phyloP scores from a whole-genome alignment of 2,113 vertebrate species.

The Cinclus mexicanus region DNA sequence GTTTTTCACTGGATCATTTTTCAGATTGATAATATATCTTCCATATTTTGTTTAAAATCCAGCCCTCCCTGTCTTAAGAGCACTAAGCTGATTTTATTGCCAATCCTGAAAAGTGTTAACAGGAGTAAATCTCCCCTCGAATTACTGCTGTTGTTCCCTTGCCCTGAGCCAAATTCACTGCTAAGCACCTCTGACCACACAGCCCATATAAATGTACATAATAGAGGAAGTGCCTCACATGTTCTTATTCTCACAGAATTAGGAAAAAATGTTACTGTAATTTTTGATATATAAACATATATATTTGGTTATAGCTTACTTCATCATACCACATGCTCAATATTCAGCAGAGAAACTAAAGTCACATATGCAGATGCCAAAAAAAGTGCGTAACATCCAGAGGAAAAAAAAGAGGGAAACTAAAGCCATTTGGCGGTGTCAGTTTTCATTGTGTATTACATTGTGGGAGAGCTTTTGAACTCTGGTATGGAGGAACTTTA shows the following conservation, averaged over 20 bases:
- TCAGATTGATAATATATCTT: neutral
- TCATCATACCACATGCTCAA: conserved; percentile 17
- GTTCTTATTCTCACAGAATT: conserved; percentile 36
- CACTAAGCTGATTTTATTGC: conserved; percentile 12
- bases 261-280: conserved; percentile 3
- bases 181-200: conserved; percentile 56
- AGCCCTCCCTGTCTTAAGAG: conserved; percentile 1
- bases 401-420: neutral
- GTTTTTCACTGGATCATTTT: neutral
- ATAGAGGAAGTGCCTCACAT: conserved; percentile 11
- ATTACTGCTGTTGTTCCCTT: conserved; percentile 48
- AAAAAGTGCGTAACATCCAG: neutral
- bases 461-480: conserved; percentile 49
- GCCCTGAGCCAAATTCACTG: conserved; percentile 53
- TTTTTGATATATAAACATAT: neutral
- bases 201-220: conserved; percentile 53
- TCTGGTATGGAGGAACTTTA: conserved; percentile 20
- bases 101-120: conserved; percentile 60
- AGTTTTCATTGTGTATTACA: conserved; percentile 26
- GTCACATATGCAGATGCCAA: conserved; percentile 7
- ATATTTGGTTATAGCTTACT: neutral
- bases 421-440: neutral
- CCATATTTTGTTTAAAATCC: conserved; percentile 16
- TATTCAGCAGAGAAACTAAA: conserved; percentile 11
- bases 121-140: conserved; percentile 56